Evolutionary conservation across 2,113 vertebrate species (phyloP), one percentile per base, ranked within the genome.

Genomic region (Sylvia atricapilla): DNA sequence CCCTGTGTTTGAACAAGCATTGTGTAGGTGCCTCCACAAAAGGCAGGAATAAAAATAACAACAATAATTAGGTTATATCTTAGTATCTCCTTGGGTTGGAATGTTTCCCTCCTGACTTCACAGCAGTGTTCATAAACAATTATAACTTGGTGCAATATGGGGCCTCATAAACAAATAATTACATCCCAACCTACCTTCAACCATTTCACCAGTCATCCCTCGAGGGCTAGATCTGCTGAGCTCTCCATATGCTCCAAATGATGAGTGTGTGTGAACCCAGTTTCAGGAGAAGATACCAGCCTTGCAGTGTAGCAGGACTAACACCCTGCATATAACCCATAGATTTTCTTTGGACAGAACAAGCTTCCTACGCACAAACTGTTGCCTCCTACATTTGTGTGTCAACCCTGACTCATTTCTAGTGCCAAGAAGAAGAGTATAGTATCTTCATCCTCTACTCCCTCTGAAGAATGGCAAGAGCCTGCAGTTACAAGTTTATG

Each of bases 331-430:
- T 52, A 69, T 64, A 93, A 86, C 85, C 94, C 80, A 84, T 49
- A 80, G 12, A 69, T 94, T 87, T 84, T 67, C 58, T 93, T 78
- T 70, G 94, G 94, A 84, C 85, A 81, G 90, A 81, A 95, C 68
- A 81, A 89, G 37, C 85, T 90, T 97, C 92, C 92, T 87, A 96
- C 93, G 95, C 77, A 89, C 88, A 92, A 81, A 93, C 92, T 92
- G 85, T 68, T 93, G 88, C 94, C 94, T 96, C 94, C 94, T 84
- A 94, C 93, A 95, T 93, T 77, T 84, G 56, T 92, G 76, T 92
- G 86, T 90, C 95, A 96, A 96, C 56, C 82, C 87, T 95, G 88
- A 95, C 85, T 96, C 93, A 93, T 37, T 86, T 68, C 68, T 72
- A 86, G 66, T 43, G 64, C 83, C 93, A 95, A 74, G 63, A 89